Evolutionary conservation across 2,113 vertebrate genomes (phyloP).

Genomic region (Pavo muticus): DNA sequence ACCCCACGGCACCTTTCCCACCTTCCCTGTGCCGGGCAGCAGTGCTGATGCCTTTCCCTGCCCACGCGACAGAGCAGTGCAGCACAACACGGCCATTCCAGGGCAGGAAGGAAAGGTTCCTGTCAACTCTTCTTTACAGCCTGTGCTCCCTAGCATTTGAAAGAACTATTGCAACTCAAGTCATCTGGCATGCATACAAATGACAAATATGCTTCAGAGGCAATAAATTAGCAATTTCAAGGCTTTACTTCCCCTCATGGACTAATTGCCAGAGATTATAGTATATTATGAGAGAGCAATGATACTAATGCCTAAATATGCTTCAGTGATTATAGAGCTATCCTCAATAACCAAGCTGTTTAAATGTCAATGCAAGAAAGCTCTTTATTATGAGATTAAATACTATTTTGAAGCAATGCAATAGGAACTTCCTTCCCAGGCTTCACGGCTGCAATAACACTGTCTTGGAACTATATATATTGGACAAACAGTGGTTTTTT

Average conservation of each 20-base stretch:
- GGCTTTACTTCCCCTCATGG: slow-evolving; percentile 76
- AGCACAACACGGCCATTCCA: accelerated
- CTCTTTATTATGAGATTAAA: slow-evolving; percentile 76
- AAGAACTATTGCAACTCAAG: slow-evolving; percentile 33
- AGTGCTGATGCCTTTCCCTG: neutral
- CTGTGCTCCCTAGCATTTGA: neutral
- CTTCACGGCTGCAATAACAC: slow-evolving; percentile 39
- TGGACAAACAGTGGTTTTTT: neutral
- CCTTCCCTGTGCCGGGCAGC: accelerated
- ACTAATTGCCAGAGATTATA: slow-evolving; percentile 79
- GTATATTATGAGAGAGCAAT: slow-evolving; percentile 76
- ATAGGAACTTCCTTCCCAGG: slow-evolving; percentile 61
- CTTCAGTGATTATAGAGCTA: slow-evolving; percentile 74
- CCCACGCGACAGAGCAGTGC: neutral
- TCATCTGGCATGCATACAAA: slow-evolving; percentile 27
- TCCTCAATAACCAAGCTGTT: slow-evolving; percentile 75
- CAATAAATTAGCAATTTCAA: slow-evolving; percentile 76
- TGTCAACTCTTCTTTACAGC: neutral
- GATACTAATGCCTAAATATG: slow-evolving; percentile 79
- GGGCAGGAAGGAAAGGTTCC: neutral
- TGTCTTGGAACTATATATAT: slow-evolving; percentile 28
- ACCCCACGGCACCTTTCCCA: neutral
- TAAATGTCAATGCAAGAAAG: slow-evolving; percentile 75
- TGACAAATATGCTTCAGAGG: slow-evolving; percentile 73
- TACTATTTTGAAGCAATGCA: slow-evolving; percentile 67